Conservation (phyloP, 2,113 vertebrate genomes). For the Amazona guildingii region DNA sequence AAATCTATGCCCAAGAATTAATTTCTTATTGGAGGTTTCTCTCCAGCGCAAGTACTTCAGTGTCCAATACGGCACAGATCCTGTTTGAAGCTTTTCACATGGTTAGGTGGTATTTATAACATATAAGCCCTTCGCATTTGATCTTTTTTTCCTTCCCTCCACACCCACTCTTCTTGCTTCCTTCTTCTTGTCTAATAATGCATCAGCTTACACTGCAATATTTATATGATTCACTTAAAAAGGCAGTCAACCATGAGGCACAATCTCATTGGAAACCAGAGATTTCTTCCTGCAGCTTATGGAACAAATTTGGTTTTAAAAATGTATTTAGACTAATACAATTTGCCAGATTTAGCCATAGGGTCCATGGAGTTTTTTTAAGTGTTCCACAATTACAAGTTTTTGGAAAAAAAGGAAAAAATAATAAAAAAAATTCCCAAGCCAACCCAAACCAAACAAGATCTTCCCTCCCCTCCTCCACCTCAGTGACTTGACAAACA, state of each 20-base stretch:
- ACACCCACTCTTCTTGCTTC: not conserved
- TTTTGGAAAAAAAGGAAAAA: not conserved
- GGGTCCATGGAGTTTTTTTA: not conserved
- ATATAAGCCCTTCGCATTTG: not conserved
- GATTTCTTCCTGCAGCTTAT: not conserved
- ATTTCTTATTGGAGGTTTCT: not conserved
- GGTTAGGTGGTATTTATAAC: not conserved
- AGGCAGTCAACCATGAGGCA: not conserved
- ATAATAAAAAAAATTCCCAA: fast-evolving
- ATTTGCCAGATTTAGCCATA: not conserved
- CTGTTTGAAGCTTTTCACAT: not conserved
- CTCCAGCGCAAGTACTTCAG: not conserved
- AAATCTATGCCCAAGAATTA: not conserved
- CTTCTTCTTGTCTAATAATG: not conserved
- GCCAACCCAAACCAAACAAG: not conserved
- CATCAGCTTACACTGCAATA: not conserved
- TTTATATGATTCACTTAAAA: not conserved
- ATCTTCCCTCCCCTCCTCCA: not conserved
- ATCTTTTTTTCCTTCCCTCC: not conserved
- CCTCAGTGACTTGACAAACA: not conserved
- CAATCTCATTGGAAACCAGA: not conserved
- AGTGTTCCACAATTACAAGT: not conserved
- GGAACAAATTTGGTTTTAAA: not conserved
- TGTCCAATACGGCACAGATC: not conserved
- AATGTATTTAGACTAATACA: not conserved